Evolutionary conservation across 2,797 vertebrate species (phyloP), one percentile per base, ranked within the genome.

Genomic region (Nannoperca australis): DNA sequence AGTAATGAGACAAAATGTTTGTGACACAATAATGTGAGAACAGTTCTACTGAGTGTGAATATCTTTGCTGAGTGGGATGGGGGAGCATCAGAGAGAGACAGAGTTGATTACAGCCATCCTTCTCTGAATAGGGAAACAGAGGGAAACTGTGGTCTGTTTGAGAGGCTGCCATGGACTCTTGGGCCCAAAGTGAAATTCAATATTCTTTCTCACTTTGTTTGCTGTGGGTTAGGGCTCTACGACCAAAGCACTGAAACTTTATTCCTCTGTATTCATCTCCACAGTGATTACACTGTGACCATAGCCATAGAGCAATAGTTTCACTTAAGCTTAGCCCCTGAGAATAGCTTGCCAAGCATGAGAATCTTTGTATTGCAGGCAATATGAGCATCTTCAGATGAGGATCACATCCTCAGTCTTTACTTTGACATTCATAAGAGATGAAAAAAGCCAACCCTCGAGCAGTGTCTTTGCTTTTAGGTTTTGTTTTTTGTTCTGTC

Each of bases 211-310:
- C 77, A 70, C 86, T 91, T 83, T 88, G 85, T 92, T 89, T 90
- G 83, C 86, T 76, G 49, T 59, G 82, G 73, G 87, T 91, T 74
- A 75, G 84, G 66, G 70, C 70, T 87, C 73, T 86, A 63, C 59
- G 78, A 86, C 88, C 83, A 82, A 88, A 91, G 87, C 69, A 51
- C 72, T 92, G 92, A 92, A 93, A 94, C 92, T 76, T 84, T 91
- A 93, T 83, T 90, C 92, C 84, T 45, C 79, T 73, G 85, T 80
- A 90, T 93, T 93, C 87, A 92, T 89, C 81, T 81, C 72, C 73
- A 53, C 68, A 30, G 87, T 87, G 85, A 93, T 92, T 90, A 90
- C 91, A 81, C 84, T 89, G 82, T 89, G 89, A 91, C 71, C 76
- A 89, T 89, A 84, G 88, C 86, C 78, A 49, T n/a, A 76, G 80